These are phyloP conservation scores for Microtus pennsylvanicus DNA, from an alignment of 2,113 vertebrate species.

Conservation along the genomic window DNA sequence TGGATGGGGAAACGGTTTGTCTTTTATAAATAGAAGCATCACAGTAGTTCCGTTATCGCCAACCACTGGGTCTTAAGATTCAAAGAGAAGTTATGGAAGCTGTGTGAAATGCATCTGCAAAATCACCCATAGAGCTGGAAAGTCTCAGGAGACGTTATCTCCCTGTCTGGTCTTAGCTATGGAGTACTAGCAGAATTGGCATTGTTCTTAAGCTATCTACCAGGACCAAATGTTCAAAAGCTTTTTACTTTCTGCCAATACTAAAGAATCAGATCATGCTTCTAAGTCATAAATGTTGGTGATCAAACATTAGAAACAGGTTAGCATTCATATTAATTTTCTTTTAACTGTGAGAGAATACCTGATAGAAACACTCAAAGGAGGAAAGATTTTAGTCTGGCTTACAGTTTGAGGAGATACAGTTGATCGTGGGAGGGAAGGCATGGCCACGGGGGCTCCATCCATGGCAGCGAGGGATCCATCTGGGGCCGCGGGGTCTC, in stretches of 20 bases:
- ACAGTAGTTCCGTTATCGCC: neutral
- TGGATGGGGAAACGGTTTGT: neutral
- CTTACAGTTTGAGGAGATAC: neutral
- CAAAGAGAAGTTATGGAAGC: neutral
- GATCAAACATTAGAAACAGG: neutral
- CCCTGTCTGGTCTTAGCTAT: neutral
- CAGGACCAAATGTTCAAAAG: neutral
- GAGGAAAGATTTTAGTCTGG: conserved; percentile 5
- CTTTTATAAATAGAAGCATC: conserved; percentile 35
- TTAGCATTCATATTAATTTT: neutral
- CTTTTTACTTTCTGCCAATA: neutral
- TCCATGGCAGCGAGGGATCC: neutral
- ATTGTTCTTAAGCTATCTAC: neutral
- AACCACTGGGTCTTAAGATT: neutral
- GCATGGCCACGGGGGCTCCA: too few species aligned
- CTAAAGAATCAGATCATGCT: neutral
- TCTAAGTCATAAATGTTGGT: neutral
- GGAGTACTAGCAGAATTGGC: neutral
- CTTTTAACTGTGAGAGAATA: neutral
- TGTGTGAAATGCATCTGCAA: neutral
- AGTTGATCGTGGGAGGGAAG: neutral
- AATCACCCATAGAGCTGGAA: neutral
- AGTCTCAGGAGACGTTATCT: neutral
- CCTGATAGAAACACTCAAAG: neutral
- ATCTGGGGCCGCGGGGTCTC: too few species aligned